phyloP scores from a whole-genome alignment of 2,797 vertebrate genomes.

The Microcaecilia unicolor region DNA sequence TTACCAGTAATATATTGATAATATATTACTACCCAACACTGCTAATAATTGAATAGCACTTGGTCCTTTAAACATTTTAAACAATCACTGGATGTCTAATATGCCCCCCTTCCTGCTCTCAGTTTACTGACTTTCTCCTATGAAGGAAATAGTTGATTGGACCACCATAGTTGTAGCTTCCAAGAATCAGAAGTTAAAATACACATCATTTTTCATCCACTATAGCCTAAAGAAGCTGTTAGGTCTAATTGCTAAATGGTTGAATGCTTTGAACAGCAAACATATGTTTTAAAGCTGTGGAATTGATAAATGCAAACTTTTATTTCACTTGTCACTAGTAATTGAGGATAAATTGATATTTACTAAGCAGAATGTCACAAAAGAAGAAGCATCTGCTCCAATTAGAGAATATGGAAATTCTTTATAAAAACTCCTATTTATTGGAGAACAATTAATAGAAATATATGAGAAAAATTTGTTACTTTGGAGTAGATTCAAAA shows the following conservation, averaged over 20 bases:
- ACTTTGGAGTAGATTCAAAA: too few relatives aligned
- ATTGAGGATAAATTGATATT: slow-evolving; percentile 62
- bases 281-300: slow-evolving; percentile 37
- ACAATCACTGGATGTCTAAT: slow-evolving; percentile 36
- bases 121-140: slow-evolving; percentile 47
- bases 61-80: slow-evolving; percentile 15
- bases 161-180: slow-evolving; percentile 19
- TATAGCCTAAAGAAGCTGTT: slow-evolving; percentile 52
- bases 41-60: slow-evolving; percentile 11
- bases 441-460: slow-evolving; percentile 17
- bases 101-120: slow-evolving; percentile 57
- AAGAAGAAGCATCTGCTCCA: too few relatives aligned
- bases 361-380: slow-evolving; percentile 57
- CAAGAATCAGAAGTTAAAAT: not conserved
- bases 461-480: slow-evolving; percentile 13
- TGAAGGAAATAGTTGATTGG: slow-evolving; percentile 24
- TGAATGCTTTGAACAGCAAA: slow-evolving; percentile 66
- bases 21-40: fast-evolving
- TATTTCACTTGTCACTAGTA: slow-evolving; percentile 66
- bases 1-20: too few relatives aligned
- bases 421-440: slow-evolving; percentile 23
- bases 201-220: slow-evolving; percentile 20
- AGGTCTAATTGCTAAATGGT: slow-evolving; percentile 57
- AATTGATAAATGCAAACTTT: slow-evolving; percentile 45
- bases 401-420: slow-evolving; percentile 12